These are phyloP conservation scores for Strigops habroptila DNA, from an alignment of 2,113 vertebrate genomes.

Conservation along the genomic window DNA sequence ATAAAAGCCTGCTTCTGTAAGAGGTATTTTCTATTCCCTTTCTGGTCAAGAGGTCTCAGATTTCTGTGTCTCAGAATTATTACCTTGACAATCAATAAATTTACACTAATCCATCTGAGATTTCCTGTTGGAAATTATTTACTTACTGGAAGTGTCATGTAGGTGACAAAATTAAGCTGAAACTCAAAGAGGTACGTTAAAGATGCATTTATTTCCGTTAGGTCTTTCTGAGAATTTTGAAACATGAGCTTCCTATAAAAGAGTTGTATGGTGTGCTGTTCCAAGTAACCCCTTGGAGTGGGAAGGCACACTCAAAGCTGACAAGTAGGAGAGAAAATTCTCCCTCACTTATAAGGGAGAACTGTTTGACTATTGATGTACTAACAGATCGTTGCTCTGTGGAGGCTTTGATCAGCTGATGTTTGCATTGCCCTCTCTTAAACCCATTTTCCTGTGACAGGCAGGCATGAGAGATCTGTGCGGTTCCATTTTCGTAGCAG, in stretches of 20 bases:
- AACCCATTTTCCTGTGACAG: not conserved
- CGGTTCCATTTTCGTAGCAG: not conserved
- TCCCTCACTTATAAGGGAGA: not conserved
- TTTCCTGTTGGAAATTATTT: slow-evolving; percentile 28
- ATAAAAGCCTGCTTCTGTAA: slow-evolving; percentile 6
- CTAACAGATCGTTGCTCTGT: not conserved
- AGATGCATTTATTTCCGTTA: not conserved
- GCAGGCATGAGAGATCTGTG: not conserved
- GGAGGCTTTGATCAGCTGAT: not conserved
- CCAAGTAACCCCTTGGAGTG: not conserved
- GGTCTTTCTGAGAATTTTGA: not conserved
- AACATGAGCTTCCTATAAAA: not conserved
- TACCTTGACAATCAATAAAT: not conserved
- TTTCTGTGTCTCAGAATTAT: slow-evolving; percentile 3
- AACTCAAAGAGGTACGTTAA: not conserved
- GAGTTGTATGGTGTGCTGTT: not conserved
- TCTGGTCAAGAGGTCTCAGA: slow-evolving; percentile 23
- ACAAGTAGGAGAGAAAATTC: not conserved
- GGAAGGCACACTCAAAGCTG: not conserved
- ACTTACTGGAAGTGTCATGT: slow-evolving; percentile 2
- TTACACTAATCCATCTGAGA: not conserved
- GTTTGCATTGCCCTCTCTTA: not conserved
- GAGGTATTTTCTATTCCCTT: not conserved
- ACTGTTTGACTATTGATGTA: not conserved
- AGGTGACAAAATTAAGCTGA: slow-evolving; percentile 1